Evolutionary conservation across 2,797 vertebrate species (phyloP), one percentile per base, ranked within the genome.

Genomic region (Sparidentex hasta): DNA sequence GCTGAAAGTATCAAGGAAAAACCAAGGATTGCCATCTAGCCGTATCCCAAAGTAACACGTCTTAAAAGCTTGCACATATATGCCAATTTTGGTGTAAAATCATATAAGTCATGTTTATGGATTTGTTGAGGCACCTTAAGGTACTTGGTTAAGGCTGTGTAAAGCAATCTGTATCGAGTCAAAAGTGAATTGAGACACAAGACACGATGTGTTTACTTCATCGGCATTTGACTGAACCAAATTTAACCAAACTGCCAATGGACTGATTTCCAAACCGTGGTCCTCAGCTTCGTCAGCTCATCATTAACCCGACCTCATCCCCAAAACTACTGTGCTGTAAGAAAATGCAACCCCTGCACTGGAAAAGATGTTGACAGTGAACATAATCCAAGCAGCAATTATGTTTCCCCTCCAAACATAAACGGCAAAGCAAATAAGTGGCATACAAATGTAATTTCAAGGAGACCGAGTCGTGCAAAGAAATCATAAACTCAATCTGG

Each of bases 341-440:
- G 41, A 13, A 65, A 48, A 58, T 2, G 18, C 46, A 17, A 13
- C 18, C 21, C 13, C 20, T 1, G 21, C 38, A 4, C 23, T 21
- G 18, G 47, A 52, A 27, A 38, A 43, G 41, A 62, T 5, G 41
- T 47, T 46, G 6, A 23, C 52, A 54, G 16, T 44, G 29, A 68
- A 48, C 9, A 48, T 54, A 61, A 71, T 71, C 54, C 43, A 43
- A 51, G 21, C 27, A 29, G 59, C 14, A 68, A 52, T 64, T 41
- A 63, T 2, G 17, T 47, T 65, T 71, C 43, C 43, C 52, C 47
- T 29, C 20, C 23, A 62, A 76, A 41, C 61, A 48, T 21, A 29
- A 21, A 56, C n/a, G 33, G 1, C 29, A 70, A 56, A 72, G 51
- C 25, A 63, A 54, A 56, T 33, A 4, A n/a, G 7, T 23, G 20